Conservation (phyloP, 2,888 invertebrate species). For the Orthosia gothica region DNA sequence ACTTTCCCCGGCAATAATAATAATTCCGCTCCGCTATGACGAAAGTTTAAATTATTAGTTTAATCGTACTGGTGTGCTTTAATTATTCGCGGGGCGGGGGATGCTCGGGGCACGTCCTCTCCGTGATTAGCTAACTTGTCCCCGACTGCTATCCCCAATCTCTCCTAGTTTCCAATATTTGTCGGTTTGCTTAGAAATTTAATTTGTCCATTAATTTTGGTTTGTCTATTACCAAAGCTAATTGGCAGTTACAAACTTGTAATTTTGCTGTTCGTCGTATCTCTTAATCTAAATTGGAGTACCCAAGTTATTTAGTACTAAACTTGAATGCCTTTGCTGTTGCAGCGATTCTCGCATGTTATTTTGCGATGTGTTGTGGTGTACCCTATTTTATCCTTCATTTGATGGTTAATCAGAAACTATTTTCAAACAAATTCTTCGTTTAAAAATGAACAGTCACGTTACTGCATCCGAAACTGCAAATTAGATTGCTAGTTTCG, state of each 20-base stretch:
- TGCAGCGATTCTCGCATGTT: conserved; percentile 35
- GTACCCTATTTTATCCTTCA: background rate
- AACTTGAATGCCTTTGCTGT: conserved; percentile 51
- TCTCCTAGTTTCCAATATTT: conserved; percentile 78
- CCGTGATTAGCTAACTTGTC: conserved; percentile 79
- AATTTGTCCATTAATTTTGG: conserved; percentile 79
- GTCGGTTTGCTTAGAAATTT: conserved; percentile 75
- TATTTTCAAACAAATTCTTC: background rate
- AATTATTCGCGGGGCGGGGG: conserved; percentile 80
- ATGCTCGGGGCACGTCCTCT: conserved; percentile 69
- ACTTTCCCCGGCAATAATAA: conserved; percentile 88
- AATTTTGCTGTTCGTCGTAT: conserved; percentile 60
- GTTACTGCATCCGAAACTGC: conserved; percentile 2
- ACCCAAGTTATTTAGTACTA: conserved; percentile 53
- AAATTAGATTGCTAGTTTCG: conserved; percentile 4
- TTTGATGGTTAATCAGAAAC: background rate
- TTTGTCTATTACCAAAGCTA: conserved; percentile 72
- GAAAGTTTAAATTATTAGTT: conserved; percentile 91
- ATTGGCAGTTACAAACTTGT: conserved; percentile 69
- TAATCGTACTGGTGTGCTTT: conserved; percentile 87
- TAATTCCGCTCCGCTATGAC: conserved; percentile 88
- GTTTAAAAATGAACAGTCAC: background rate
- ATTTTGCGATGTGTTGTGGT: conserved; percentile 37
- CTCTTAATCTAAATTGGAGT: conserved; percentile 57
- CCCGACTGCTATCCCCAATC: conserved; percentile 67